phyloP scores from a whole-genome alignment of 2,113 vertebrate genomes.

The Heptranchias perlo region DNA sequence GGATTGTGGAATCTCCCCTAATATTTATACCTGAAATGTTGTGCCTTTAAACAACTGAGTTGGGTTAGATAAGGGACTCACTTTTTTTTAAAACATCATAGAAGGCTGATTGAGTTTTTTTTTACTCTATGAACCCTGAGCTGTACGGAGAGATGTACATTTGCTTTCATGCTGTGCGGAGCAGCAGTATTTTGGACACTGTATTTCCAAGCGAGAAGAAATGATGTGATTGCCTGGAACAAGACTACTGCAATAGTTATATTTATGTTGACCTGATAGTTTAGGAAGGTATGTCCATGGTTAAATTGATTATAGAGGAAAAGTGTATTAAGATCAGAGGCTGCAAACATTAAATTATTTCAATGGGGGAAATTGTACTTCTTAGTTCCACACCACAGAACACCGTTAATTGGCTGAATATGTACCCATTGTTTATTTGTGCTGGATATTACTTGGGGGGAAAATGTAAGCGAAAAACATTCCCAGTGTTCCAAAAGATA shows the following conservation, averaged over 20 bases:
- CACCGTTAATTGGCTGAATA: constrained; percentile 1
- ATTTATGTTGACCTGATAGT: background rate
- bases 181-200: background rate
- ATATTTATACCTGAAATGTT: background rate
- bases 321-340: background rate
- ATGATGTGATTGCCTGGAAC: background rate
- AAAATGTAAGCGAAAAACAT: too few relatives aligned
- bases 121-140: background rate
- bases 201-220: background rate
- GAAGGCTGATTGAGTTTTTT: background rate
- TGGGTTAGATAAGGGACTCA: background rate
- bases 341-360: background rate
- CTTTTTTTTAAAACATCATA: background rate
- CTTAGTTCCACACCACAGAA: background rate
- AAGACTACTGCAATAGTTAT: background rate
- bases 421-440: background rate
- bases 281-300: background rate
- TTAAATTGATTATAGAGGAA: background rate
- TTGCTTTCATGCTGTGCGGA: background rate
- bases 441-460: background rate
- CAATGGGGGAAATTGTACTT: background rate
- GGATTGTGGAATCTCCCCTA: background rate
- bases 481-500: background rate
- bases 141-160: background rate
- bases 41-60: background rate